Conservation (phyloP, 1,140 invertebrate species). For the Vanessa atalanta region DNA sequence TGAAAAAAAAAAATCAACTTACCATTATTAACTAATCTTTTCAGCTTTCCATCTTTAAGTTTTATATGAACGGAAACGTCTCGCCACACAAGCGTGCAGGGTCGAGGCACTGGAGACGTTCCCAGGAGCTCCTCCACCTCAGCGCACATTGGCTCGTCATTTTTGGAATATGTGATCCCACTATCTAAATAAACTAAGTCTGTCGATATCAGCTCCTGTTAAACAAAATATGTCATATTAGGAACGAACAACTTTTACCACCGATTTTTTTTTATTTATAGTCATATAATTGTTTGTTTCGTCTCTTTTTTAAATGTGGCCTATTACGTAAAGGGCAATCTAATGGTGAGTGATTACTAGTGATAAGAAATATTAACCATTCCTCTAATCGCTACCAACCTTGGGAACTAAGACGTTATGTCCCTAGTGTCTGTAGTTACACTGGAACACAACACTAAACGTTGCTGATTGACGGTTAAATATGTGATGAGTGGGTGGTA, state of each 20-base stretch:
- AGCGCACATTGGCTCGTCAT: slow-evolving; percentile 48
- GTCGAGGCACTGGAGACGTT: slow-evolving; percentile 52
- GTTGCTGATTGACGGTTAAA: no score
- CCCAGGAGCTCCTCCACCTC: slow-evolving; percentile 68
- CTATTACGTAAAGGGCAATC: no score
- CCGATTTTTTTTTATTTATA: background rate
- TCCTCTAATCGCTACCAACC: no score
- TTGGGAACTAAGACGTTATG: no score
- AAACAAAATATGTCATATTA: background rate
- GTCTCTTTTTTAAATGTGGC: no score
- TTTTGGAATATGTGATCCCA: slow-evolving; percentile 36
- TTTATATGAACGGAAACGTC: slow-evolving; percentile 86
- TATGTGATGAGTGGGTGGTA: no score
- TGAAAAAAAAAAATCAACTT: slow-evolving; percentile 34
- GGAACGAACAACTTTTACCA: background rate
- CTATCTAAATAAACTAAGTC: slow-evolving; percentile 40
- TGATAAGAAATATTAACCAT: no score
- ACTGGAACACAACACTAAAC: no score
- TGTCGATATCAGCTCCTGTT: slow-evolving; percentile 35
- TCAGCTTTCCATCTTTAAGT: slow-evolving; percentile 81
- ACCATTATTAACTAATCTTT: slow-evolving; percentile 87
- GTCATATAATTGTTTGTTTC: no score
- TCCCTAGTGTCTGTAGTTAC: no score
- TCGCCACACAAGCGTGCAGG: slow-evolving; percentile 87
- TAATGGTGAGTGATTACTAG: no score